Percentiles rank a stretch among this genome's conserved stretches.
Conservation (phyloP, 1,140 invertebrate species). For the Zelostemma sp. region DNA sequence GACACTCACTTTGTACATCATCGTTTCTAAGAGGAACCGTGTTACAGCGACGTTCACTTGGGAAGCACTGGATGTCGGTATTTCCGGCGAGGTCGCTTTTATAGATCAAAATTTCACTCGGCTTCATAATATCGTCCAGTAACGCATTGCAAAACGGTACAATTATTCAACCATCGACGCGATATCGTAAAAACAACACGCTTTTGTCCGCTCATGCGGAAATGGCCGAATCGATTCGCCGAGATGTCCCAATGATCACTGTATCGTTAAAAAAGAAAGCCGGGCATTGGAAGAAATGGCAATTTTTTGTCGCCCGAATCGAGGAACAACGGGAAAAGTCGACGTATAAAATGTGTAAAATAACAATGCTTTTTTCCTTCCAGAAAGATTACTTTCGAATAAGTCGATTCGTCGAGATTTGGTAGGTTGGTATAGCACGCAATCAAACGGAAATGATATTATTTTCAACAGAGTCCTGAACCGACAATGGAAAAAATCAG, state of each 20-base stretch:
- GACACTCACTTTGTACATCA: conserved; percentile 41
- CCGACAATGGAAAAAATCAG: no score
- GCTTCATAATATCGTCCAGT: conserved; percentile 30
- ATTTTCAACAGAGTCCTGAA: no score
- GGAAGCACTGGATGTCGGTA: conserved; percentile 24
- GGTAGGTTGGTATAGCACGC: no score
- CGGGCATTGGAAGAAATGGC: conserved; percentile 29
- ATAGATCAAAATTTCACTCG: conserved; percentile 44
- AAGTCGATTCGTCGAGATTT: no score
- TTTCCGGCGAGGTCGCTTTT: conserved; percentile 39
- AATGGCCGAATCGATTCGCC: conserved; percentile 41
- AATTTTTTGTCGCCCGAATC: conserved; percentile 14
- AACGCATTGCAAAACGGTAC: conserved; percentile 49
- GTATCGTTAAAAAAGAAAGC: conserved; percentile 33
- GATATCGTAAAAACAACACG: conserved; percentile 24
- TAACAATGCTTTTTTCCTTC: no score
- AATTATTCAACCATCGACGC: conserved; percentile 47
- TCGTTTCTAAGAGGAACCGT: conserved; percentile 18
- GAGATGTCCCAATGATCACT: conserved; percentile 28
- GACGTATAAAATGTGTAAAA: no score
- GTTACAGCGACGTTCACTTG: conserved; percentile 5
- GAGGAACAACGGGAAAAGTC: no score
- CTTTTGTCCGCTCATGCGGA: conserved; percentile 27
- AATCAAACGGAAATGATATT: no score
- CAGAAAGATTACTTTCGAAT: no score